Evolutionary conservation across 2,888 invertebrate genomes (phyloP).

Genomic region (Notodonta ziczac): DNA sequence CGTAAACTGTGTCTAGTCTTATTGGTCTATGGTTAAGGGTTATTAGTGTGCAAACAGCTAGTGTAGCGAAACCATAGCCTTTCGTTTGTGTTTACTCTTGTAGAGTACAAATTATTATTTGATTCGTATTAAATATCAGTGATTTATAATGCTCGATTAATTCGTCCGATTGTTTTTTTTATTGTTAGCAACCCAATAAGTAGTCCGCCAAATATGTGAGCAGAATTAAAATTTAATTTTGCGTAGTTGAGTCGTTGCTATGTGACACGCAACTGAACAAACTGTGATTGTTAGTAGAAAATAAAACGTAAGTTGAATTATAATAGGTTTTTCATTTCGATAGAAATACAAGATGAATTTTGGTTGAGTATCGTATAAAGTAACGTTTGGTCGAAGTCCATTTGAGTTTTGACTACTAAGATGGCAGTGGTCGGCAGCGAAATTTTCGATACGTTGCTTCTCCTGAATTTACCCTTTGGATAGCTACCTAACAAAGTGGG

Average conservation of each 20-base stretch:
- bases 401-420: too few species aligned
- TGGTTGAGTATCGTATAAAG: too few species aligned
- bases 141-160: not conserved
- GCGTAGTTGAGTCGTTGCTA: conserved; percentile 22
- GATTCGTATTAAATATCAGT: conserved; percentile 6
- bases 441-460: too few species aligned
- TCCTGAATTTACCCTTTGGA: too few species aligned
- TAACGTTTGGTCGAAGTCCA: too few species aligned
- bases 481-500: too few species aligned
- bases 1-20: too few species aligned
- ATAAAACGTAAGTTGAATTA: conserved; percentile 54
- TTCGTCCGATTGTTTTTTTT: not conserved
- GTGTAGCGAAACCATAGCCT: not conserved
- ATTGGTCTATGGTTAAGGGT: not conserved
- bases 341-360: not conserved
- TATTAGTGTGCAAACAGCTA: conserved; percentile 15
- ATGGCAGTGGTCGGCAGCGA: too few species aligned
- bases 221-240: conserved; percentile 11
- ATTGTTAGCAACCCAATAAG: conserved; percentile 7
- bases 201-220: conserved; percentile 28
- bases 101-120: conserved; percentile 45
- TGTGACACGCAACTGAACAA: conserved; percentile 53
- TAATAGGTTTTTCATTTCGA: conserved; percentile 13
- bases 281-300: conserved; percentile 74
- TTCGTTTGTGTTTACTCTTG: conserved; percentile 41